Evolutionary conservation across 2,113 vertebrate genomes (phyloP), one percentile per base, ranked within the genome.

Genomic region (Sterrhoptilus dennistouni): DNA sequence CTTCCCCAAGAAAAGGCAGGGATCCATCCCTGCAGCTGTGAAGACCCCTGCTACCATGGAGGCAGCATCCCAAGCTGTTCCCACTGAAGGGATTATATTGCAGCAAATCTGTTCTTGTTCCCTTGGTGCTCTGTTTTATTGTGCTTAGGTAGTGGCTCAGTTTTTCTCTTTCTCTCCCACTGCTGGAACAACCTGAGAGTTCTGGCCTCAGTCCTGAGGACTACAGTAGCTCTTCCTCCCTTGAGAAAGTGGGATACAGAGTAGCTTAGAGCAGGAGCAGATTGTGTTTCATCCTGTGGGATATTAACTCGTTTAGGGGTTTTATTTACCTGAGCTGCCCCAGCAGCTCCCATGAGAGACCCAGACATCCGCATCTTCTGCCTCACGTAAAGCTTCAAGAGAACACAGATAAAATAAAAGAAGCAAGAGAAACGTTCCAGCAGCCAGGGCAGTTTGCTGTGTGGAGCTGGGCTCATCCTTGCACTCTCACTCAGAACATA

Each of bases 171-270:
- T 65, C 49, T 65, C n/a, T n/a, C 21, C 0, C 0, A 3, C 50
- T 82, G 28, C 44, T 93, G 80, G 56, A 95, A 90, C 52, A 90
- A 64, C 15, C 90, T 9, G 0, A 75, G 87, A 88, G 35, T 29
- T 21, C 40, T 93, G 85, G 80, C 64, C 45, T 90, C 68, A 23
- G 72, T 53, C 79, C 82, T 0, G 9, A 90, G 71, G 40, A 77
- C 71, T 70, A n/a, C 82, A 83, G 85, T 79, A 93, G 50, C 68
- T 78, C 64, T 95, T 90, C 64, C 72, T 95, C 56, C 44, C 1
- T 0, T 2, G 52, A 90, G 76, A 74, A 86, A 75, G 47, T 3
- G 1, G 60, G 78, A 75, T 44, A 38, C 66, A 27, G 38, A 86
- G 9, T 10, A 83, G 7, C 22, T 87, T 44, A 65, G 35, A 74